phyloP scores from a whole-genome alignment of 2,113 vertebrate genomes.

The Albula goreensis region DNA sequence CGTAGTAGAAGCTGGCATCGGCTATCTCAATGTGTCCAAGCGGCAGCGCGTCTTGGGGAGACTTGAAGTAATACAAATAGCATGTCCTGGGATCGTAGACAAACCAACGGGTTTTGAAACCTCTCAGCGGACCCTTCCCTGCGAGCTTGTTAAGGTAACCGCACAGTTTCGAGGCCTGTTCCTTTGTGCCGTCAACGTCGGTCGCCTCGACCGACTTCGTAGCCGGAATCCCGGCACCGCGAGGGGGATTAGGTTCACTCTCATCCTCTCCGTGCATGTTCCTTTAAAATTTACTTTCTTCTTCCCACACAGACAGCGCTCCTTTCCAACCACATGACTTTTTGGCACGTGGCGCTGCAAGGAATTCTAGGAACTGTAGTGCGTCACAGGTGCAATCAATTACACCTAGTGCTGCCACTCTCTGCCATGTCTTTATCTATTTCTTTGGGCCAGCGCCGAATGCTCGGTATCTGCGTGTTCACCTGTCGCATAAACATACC shows the following conservation, averaged over 20 bases:
- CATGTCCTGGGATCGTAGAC: constrained; percentile 88
- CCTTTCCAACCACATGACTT: constrained; percentile 70
- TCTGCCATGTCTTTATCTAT: not conserved
- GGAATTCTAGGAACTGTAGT: constrained; percentile 61
- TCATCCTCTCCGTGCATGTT: constrained; percentile 75
- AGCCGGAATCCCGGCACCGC: constrained; percentile 40
- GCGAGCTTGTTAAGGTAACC: constrained; percentile 88
- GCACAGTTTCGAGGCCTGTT: constrained; percentile 76
- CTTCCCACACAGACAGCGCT: constrained; percentile 52
- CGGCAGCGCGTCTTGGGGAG: constrained; percentile 83
- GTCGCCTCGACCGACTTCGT: constrained; percentile 59
- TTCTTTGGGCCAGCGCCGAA: not conserved
- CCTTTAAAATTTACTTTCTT: constrained; percentile 55
- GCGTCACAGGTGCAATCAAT: not conserved
- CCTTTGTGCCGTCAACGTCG: constrained; percentile 60
- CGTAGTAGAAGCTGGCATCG: constrained; percentile 84
- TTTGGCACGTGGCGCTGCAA: constrained; percentile 17
- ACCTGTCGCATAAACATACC: too few relatives aligned
- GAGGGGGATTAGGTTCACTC: constrained; percentile 37
- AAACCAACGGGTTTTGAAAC: constrained; percentile 91
- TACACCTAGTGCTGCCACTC: not conserved
- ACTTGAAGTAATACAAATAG: constrained; percentile 92
- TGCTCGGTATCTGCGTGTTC: not conserved
- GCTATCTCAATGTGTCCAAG: constrained; percentile 88
- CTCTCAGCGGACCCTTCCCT: constrained; percentile 86